Conservation (phyloP, 1,140 invertebrate genomes). For the Drosophila bocqueti region DNA sequence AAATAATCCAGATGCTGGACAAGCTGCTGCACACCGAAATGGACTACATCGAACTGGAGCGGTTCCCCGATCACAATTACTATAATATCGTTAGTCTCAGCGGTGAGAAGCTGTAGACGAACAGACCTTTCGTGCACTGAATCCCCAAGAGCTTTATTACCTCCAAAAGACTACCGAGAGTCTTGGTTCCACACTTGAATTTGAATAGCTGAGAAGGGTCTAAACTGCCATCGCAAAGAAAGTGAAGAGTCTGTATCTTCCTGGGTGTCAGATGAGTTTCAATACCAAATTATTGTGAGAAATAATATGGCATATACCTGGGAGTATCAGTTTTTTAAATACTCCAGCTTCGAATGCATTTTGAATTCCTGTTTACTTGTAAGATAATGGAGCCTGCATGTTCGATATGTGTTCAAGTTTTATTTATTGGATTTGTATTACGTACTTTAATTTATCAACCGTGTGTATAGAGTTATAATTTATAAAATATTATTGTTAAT, state of each 20-base stretch:
- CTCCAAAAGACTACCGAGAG: slow-evolving; percentile 26
- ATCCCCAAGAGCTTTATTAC: slow-evolving; percentile 64
- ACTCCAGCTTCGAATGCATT: slow-evolving; percentile 10
- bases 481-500: slow-evolving; percentile 34
- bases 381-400: slow-evolving; percentile 13
- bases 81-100: slow-evolving; percentile 95
- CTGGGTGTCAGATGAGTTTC: not conserved
- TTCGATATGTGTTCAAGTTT: slow-evolving; percentile 35
- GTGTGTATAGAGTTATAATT: slow-evolving; percentile 30
- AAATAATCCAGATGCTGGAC: slow-evolving; percentile 92
- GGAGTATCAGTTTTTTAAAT: not conserved
- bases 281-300: slow-evolving; percentile 9
- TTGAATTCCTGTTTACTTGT: slow-evolving; percentile 30
- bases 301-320: not conserved
- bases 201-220: slow-evolving; percentile 2
- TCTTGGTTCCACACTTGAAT: slow-evolving; percentile 19
- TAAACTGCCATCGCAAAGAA: slow-evolving; percentile 27
- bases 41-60: slow-evolving; percentile 96
- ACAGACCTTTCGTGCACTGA: slow-evolving; percentile 29
- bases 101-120: slow-evolving; percentile 90
- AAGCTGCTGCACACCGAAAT: slow-evolving; percentile 94
- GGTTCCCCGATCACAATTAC: slow-evolving; percentile 97
- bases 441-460: slow-evolving; percentile 39
- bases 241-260: not conserved
- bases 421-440: slow-evolving; percentile 45